Conservation (phyloP, 2,113 vertebrate genomes). For the Sigmodon hispidus region DNA sequence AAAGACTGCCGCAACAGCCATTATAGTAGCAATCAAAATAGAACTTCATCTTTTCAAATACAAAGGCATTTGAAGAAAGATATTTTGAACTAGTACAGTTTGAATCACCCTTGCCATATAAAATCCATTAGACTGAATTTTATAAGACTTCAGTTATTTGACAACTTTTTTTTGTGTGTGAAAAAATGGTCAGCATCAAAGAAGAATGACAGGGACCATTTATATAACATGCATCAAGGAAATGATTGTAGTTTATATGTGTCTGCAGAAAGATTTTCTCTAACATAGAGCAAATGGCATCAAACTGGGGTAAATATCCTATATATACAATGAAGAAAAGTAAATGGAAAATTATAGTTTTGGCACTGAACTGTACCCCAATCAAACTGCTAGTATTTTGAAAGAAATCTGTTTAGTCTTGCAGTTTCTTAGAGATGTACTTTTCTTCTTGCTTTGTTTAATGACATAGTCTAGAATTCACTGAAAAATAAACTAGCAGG, state of each 20-base stretch:
- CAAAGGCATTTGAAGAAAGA: not conserved
- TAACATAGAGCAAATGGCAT: slow-evolving; percentile 65
- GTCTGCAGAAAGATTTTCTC: not conserved
- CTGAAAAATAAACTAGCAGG: slow-evolving; percentile 48
- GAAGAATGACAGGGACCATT: slow-evolving; percentile 55
- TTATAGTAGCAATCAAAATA: slow-evolving; percentile 20
- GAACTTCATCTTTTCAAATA: slow-evolving; percentile 43
- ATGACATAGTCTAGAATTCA: slow-evolving; percentile 37
- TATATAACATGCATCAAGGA: slow-evolving; percentile 50
- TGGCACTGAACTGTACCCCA: slow-evolving; percentile 56
- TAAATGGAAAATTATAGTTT: slow-evolving; percentile 77
- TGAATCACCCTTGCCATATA: slow-evolving; percentile 26
- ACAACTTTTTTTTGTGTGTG: not conserved
- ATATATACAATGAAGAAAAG: slow-evolving; percentile 52
- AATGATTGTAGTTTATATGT: slow-evolving; percentile 51
- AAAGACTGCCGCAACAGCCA: slow-evolving; percentile 11
- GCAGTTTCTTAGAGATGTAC: slow-evolving; percentile 47
- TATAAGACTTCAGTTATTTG: slow-evolving; percentile 41
- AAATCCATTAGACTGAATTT: slow-evolving; percentile 54
- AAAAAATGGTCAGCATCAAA: slow-evolving; percentile 50
- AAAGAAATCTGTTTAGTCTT: slow-evolving; percentile 65
- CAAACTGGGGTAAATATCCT: slow-evolving; percentile 66
- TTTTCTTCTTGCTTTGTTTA: slow-evolving; percentile 71
- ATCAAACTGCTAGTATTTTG: slow-evolving; percentile 63
- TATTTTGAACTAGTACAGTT: slow-evolving; percentile 59